A percentile compares a stretch with the other conserved stretches of the same genome.
Conservation (phyloP, 1,140 invertebrate species). For the Tetramorium parvispinum region DNA sequence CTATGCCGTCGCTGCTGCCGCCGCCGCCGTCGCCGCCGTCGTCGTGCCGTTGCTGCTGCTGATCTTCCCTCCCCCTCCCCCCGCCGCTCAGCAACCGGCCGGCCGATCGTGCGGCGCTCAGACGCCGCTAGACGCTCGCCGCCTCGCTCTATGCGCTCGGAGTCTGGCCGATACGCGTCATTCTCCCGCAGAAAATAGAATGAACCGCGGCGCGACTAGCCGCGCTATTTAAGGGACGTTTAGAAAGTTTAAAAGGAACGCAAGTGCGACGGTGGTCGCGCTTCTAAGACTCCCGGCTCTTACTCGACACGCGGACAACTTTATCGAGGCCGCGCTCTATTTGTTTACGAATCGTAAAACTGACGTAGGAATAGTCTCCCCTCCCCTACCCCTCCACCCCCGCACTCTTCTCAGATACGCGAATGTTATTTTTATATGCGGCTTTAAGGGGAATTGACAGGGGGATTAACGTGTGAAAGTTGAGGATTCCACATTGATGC, state of each 20-base stretch:
- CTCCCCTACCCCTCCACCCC: too few species aligned
- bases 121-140: constrained; percentile 61
- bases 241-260: background rate
- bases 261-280: background rate
- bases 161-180: constrained; percentile 35
- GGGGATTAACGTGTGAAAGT: background rate
- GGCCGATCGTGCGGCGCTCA: constrained; percentile 23
- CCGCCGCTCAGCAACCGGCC: constrained; percentile 51
- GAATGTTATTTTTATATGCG: background rate
- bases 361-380: background rate
- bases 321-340: constrained; percentile 1
- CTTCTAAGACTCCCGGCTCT: background rate
- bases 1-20: constrained; percentile 79
- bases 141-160: constrained; percentile 26
- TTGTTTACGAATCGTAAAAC: background rate
- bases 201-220: background rate
- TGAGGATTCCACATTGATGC: background rate
- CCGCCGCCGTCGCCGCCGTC: constrained; percentile 48
- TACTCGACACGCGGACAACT: background rate
- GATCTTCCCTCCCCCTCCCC: constrained; percentile 1
- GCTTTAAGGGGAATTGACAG: background rate
- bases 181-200: constrained; percentile 39
- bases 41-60: constrained; percentile 4
- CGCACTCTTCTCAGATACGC: background rate
- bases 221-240: constrained; percentile 47